Conservation (phyloP, 2,113 vertebrate genomes). For the Tursiops truncatus region DNA sequence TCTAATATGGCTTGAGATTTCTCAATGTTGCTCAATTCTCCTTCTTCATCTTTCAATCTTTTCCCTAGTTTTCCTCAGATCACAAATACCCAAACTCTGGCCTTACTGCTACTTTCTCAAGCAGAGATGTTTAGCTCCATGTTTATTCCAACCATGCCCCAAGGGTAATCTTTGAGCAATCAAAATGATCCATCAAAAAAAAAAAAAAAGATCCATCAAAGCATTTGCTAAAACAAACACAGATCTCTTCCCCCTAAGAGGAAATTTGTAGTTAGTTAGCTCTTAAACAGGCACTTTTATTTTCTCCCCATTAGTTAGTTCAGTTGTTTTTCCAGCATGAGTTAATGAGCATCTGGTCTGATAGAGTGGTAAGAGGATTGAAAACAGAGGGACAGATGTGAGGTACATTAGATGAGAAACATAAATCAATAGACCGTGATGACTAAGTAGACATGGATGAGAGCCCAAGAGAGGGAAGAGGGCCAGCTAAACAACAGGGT, state of each 20-base stretch:
- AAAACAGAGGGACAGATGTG: constrained; percentile 65
- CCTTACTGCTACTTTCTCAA: constrained; percentile 32
- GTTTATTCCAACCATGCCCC: not conserved
- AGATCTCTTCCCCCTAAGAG: constrained; percentile 19
- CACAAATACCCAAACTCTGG: not conserved
- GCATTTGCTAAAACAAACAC: constrained; percentile 57
- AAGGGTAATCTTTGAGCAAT: constrained; percentile 46
- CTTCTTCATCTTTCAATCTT: not conserved
- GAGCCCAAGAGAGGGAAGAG: not conserved
- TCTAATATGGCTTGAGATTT: not conserved
- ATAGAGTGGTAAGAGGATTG: not conserved
- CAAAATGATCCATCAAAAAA: constrained; percentile 35
- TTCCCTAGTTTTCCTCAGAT: not conserved
- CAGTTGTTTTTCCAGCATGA: constrained; percentile 53
- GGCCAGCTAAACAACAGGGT: not conserved
- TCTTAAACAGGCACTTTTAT: constrained; percentile 44
- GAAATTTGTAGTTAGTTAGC: constrained; percentile 34
- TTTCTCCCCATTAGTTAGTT: constrained; percentile 50
- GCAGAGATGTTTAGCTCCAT: not conserved
- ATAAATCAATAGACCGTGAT: constrained; percentile 37
- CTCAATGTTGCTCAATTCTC: not conserved
- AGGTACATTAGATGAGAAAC: constrained; percentile 57
- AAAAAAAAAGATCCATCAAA: constrained; percentile 39
- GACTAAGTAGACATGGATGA: constrained; percentile 25
- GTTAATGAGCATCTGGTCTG: constrained; percentile 51